These are phyloP conservation scores for Pteruthius melanotis DNA, from an alignment of 2,113 vertebrate genomes.

Conservation along the genomic window DNA sequence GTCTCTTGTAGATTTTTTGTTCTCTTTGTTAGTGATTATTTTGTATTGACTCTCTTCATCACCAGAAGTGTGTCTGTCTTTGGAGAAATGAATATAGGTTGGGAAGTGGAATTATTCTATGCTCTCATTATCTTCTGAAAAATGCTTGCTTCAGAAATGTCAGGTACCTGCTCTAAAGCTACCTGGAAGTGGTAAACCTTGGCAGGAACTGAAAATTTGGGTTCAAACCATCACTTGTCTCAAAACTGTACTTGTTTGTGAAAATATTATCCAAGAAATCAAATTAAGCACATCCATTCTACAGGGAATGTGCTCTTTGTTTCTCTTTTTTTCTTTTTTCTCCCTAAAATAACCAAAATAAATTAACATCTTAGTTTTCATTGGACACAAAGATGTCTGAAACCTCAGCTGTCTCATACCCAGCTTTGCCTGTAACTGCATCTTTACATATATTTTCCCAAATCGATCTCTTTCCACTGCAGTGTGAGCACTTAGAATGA, in stretches of 20 bases:
- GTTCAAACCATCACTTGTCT: background rate
- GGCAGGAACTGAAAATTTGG: background rate
- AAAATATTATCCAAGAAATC: background rate
- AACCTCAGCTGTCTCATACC: background rate
- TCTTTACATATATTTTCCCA: background rate
- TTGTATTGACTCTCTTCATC: background rate
- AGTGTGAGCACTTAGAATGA: background rate
- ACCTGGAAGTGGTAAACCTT: background rate
- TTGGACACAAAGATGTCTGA: background rate
- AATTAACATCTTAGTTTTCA: background rate
- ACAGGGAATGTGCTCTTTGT: background rate
- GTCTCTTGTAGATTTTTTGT: background rate
- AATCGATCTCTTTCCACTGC: background rate
- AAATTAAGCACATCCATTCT: accelerated
- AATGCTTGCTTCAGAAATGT: background rate
- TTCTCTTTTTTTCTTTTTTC: background rate
- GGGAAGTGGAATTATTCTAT: background rate
- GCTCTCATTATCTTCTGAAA: background rate
- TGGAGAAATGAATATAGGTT: background rate
- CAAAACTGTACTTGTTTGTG: accelerated
- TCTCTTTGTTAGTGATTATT: background rate
- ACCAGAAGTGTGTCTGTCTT: background rate
- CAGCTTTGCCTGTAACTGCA: background rate
- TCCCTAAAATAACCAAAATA: background rate
- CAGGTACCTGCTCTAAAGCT: background rate